phyloP scores from a whole-genome alignment of 2,113 vertebrate genomes.

The Corydoras sp. region DNA sequence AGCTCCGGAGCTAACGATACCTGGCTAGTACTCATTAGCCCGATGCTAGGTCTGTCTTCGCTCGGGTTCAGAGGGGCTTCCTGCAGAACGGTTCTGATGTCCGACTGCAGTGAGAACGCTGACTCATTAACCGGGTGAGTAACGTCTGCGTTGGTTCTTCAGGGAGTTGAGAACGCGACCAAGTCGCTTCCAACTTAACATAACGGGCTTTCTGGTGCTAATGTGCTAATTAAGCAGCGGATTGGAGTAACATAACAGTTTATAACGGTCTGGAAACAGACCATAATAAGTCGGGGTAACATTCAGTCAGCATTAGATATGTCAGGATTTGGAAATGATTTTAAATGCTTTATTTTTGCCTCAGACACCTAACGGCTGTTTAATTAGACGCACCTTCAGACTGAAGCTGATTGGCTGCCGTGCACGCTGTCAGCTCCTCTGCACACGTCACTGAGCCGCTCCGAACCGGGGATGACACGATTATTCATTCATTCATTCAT shows the following conservation, averaged over 20 bases:
- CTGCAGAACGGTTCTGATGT: constrained; percentile 7
- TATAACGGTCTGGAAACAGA: neutral
- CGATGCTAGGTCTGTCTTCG: neutral
- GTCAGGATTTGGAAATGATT: no score
- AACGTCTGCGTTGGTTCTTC: neutral
- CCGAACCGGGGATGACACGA: no score
- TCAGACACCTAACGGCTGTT: no score
- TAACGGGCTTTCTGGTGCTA: neutral
- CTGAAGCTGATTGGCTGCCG: neutral
- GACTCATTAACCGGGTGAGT: constrained; percentile 48
- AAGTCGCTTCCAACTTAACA: neutral
- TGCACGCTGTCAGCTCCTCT: neutral
- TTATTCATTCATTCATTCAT: no score
- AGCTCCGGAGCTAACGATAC: constrained; percentile 9
- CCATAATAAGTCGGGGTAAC: neutral
- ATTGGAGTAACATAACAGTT: neutral
- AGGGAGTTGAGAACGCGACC: neutral
- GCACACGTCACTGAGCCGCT: neutral
- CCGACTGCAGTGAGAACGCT: constrained; percentile 1
- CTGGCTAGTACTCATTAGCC: constrained; percentile 22
- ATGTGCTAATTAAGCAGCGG: neutral
- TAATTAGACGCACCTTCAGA: neutral
- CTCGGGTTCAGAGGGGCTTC: neutral
- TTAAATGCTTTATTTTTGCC: no score
- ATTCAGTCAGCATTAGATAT: no score